phyloP scores from a whole-genome alignment of 1,140 invertebrate genomes.

The Euura lappo region DNA sequence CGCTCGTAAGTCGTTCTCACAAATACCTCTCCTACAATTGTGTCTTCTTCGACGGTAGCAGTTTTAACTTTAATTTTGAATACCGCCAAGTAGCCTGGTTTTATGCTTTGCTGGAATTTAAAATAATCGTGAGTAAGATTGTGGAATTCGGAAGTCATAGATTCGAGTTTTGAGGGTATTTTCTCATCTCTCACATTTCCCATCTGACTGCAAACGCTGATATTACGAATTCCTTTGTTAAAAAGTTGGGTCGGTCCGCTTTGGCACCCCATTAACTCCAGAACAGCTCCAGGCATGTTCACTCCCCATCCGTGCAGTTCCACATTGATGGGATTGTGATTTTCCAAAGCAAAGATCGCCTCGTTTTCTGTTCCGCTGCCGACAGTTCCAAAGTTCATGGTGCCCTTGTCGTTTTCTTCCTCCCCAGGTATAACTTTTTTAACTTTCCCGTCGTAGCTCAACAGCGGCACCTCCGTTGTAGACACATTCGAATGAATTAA shows the following conservation, averaged over 20 bases:
- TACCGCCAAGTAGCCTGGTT: slow-evolving; percentile 73
- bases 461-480: slow-evolving; percentile 70
- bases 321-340: slow-evolving; percentile 78
- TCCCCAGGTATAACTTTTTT: slow-evolving; percentile 62
- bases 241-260: slow-evolving; percentile 60
- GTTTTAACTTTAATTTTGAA: slow-evolving; percentile 77
- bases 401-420: slow-evolving; percentile 62
- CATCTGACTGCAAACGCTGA: slow-evolving; percentile 51
- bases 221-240: slow-evolving; percentile 51
- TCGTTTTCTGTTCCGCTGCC: slow-evolving; percentile 71
- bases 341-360: slow-evolving; percentile 75
- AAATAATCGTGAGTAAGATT: not conserved
- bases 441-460: slow-evolving; percentile 79
- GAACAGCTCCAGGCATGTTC: slow-evolving; percentile 70
- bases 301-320: slow-evolving; percentile 71
- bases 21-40: slow-evolving; percentile 72
- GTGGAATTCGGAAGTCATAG: too few relatives aligned
- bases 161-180: too few relatives aligned
- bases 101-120: slow-evolving; percentile 59
- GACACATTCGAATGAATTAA: slow-evolving; percentile 78
- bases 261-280: slow-evolving; percentile 75
- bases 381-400: slow-evolving; percentile 79
- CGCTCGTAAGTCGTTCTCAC: slow-evolving; percentile 79
- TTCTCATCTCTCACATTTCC: slow-evolving; percentile 46
- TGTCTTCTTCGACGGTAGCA: slow-evolving; percentile 69